Evolutionary conservation across 2,113 vertebrate species (phyloP).

Genomic region (Archocentrus centrarchus): DNA sequence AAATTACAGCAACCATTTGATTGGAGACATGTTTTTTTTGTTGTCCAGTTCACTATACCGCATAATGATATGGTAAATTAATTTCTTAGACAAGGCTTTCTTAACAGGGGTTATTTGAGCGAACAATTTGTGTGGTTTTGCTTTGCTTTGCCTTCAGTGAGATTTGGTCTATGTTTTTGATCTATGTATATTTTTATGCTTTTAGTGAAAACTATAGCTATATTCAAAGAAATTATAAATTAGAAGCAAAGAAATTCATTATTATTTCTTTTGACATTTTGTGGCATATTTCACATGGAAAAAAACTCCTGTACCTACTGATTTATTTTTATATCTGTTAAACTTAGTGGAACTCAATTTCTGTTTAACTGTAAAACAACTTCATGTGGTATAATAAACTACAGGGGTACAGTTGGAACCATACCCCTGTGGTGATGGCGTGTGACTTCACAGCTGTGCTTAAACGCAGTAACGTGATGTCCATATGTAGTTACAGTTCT

Average conservation of each 20-base stretch:
- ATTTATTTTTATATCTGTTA: neutral
- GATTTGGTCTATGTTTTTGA: conserved; percentile 1
- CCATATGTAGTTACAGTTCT: conserved; percentile 69
- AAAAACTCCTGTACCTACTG: neutral
- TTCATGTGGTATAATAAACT: conserved; percentile 13
- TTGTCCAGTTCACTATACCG: conserved; percentile 2
- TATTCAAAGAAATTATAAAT: neutral
- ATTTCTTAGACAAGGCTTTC: neutral
- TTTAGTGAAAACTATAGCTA: neutral
- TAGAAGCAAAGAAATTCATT: neutral
- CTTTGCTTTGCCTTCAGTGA: neutral
- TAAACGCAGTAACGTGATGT: conserved; percentile 55
- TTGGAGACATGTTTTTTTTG: conserved; percentile 24
- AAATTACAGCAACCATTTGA: conserved; percentile 51
- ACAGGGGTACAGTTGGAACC: neutral
- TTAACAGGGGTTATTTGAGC: neutral
- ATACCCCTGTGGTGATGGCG: neutral
- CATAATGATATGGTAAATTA: neutral
- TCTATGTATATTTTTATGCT: neutral
- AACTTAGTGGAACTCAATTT: neutral
- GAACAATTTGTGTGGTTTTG: neutral
- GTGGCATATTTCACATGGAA: neutral
- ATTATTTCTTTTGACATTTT: conserved; percentile 7
- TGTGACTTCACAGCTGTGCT: conserved; percentile 39
- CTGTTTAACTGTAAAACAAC: neutral